Conservation (phyloP, 2,797 vertebrate genomes). For the Chloroceryle inda region DNA sequence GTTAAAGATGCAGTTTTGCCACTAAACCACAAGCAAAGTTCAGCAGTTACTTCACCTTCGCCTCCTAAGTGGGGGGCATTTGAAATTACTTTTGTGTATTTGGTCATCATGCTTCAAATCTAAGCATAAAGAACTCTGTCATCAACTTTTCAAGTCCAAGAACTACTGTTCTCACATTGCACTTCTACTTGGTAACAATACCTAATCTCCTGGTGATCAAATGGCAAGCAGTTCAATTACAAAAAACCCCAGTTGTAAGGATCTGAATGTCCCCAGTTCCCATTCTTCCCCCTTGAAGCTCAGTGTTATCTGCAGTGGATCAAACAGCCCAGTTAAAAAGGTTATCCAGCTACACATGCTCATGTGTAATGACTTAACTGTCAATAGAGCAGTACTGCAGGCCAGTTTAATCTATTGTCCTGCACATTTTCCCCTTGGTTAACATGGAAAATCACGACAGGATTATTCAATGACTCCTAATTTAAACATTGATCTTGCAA, state of each 20-base stretch:
- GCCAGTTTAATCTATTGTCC: not conserved
- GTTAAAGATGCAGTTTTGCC: not conserved
- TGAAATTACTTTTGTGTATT: not conserved
- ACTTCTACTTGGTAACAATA: not conserved
- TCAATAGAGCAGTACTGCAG: not conserved
- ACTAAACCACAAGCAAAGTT: not conserved
- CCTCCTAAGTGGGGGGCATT: not conserved
- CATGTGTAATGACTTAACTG: not conserved
- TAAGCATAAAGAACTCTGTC: not conserved
- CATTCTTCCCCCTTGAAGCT: not conserved
- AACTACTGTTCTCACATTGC: not conserved
- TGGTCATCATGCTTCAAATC: not conserved
- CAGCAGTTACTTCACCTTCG: not conserved
- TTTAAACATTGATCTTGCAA: not conserved
- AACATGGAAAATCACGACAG: not conserved
- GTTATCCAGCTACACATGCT: not conserved
- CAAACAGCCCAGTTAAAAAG: not conserved
- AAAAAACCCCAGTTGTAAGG: not conserved
- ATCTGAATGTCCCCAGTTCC: not conserved
- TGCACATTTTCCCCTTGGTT: not conserved
- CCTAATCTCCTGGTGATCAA: rapidly evolving
- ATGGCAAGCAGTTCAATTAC: not conserved
- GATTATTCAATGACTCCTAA: not conserved
- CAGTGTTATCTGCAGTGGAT: not conserved
- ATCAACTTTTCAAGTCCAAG: not conserved